These are phyloP conservation scores for Pectinophora gossypiella DNA, from an alignment of 1,140 invertebrate species.

Conservation along the genomic window DNA sequence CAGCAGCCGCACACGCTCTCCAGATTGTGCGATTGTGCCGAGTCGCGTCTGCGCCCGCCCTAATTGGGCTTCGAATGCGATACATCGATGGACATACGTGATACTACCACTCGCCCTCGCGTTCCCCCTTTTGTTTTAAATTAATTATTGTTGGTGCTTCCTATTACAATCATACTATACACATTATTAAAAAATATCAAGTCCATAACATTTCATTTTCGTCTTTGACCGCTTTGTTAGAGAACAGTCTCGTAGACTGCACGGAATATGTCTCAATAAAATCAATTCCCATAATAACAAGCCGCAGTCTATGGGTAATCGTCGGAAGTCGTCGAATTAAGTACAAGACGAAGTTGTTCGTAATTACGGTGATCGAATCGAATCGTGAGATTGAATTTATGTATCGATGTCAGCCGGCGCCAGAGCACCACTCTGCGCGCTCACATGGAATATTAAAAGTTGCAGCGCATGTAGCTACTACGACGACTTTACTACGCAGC, in stretches of 20 bases:
- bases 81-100: slow-evolving; percentile 20
- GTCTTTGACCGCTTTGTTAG: no score
- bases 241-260: no score
- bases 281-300: slow-evolving; percentile 31
- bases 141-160: no score
- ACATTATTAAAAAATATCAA: no score
- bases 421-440: slow-evolving; percentile 8
- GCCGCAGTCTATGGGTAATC: slow-evolving; percentile 20
- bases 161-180: no score
- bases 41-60: slow-evolving; percentile 12
- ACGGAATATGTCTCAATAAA: slow-evolving; percentile 28
- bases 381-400: slow-evolving; percentile 44
- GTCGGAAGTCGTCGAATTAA: slow-evolving; percentile 38
- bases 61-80: slow-evolving; percentile 24
- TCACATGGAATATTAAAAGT: slow-evolving; percentile 6
- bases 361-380: slow-evolving; percentile 41
- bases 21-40: slow-evolving; percentile 13
- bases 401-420: slow-evolving; percentile 34
- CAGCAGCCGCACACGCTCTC: slow-evolving; percentile 6
- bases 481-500: no score
- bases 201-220: no score
- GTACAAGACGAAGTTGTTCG: slow-evolving; percentile 21
- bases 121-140: slow-evolving; percentile 3
- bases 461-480: no score
- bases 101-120: slow-evolving; percentile 2